Evolutionary conservation across 2,888 invertebrate genomes (phyloP).

Genomic region (Plebejus anna): DNA sequence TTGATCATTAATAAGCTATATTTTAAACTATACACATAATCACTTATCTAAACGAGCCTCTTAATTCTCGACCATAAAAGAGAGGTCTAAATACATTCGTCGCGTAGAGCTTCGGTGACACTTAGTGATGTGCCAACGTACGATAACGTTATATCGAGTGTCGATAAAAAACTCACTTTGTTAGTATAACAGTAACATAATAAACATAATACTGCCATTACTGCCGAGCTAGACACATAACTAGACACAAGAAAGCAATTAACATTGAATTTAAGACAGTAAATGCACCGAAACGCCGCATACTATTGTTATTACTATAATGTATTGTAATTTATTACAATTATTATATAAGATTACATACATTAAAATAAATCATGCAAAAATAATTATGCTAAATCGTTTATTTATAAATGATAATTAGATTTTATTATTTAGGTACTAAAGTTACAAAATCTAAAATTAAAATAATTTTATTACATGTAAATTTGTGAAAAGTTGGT

Average conservation of each 20-base stretch:
- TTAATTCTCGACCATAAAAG: slow-evolving; percentile 61
- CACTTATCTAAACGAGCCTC: slow-evolving; percentile 70
- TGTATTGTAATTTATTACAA: slow-evolving; percentile 24
- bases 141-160: neutral
- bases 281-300: neutral
- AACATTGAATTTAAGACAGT: neutral
- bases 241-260: neutral
- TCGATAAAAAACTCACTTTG: slow-evolving; percentile 2
- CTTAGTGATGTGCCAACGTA: slow-evolving; percentile 8
- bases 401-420: slow-evolving; percentile 10
- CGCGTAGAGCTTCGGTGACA: slow-evolving; percentile 33
- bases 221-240: neutral
- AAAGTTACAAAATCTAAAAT: slow-evolving; percentile 4
- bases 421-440: neutral
- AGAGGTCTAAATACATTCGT: slow-evolving; percentile 54
- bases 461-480: neutral
- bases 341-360: slow-evolving; percentile 20
- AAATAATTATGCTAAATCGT: slow-evolving; percentile 20
- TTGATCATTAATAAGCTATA: slow-evolving; percentile 50
- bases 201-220: neutral
- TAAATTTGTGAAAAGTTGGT: neutral
- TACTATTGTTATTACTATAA: slow-evolving; percentile 23
- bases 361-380: slow-evolving; percentile 21
- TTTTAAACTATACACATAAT: slow-evolving; percentile 55
- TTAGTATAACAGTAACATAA: neutral